Evolutionary conservation across 2,797 vertebrate species (phyloP).

Genomic region (Notolabrus celidotus): DNA sequence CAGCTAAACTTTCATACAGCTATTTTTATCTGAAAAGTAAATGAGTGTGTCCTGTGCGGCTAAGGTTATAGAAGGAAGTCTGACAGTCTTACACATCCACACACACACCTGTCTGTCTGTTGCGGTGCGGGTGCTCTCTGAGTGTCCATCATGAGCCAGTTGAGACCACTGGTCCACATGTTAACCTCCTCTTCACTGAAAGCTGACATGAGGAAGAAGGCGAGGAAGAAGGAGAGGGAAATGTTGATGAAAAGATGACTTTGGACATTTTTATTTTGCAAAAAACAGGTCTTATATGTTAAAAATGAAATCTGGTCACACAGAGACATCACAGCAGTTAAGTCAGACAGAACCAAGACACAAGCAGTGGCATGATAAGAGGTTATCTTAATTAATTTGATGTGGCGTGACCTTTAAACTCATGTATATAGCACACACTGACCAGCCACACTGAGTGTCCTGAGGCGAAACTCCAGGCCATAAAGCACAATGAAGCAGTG

Average conservation of each 20-base stretch:
- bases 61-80: too few relatives aligned
- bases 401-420: background rate
- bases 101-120: slow-evolving; percentile 87
- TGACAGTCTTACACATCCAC: too few relatives aligned
- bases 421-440: slow-evolving; percentile 45
- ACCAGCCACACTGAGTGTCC: slow-evolving; percentile 89
- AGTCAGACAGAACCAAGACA: background rate
- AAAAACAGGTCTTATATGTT: too few relatives aligned
- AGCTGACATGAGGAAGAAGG: slow-evolving; percentile 71
- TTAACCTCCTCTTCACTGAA: slow-evolving; percentile 91
- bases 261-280: too few relatives aligned
- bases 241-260: too few relatives aligned
- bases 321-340: too few relatives aligned
- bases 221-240: too few relatives aligned
- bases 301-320: too few relatives aligned
- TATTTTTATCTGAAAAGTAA: too few relatives aligned
- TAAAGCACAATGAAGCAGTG: slow-evolving; percentile 92
- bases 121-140: slow-evolving; percentile 86
- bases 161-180: slow-evolving; percentile 88
- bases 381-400: background rate
- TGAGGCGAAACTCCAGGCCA: slow-evolving; percentile 88
- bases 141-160: slow-evolving; percentile 87
- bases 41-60: too few relatives aligned
- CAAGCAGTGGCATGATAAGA: background rate
- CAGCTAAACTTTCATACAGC: too few relatives aligned